phyloP scores from a whole-genome alignment of 2,797 vertebrate species.

The Semotilus atromaculatus region DNA sequence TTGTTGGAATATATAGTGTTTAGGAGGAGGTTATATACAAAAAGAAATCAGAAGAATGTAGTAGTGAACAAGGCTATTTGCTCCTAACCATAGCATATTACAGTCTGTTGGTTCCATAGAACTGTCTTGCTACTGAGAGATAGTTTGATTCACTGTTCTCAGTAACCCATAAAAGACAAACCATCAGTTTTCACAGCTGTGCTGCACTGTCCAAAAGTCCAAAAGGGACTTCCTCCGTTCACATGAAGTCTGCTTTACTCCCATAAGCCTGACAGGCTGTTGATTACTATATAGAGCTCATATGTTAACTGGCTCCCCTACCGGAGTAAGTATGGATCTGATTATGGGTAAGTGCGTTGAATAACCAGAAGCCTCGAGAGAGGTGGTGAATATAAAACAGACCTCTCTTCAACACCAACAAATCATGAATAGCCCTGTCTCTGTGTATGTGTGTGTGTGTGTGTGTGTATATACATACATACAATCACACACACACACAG shows the following conservation, averaged over 20 bases:
- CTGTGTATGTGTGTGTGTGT: neutral
- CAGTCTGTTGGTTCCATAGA: neutral
- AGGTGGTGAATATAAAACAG: constrained; percentile 75
- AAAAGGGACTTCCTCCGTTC: constrained; percentile 17
- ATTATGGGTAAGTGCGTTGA: constrained; percentile 69
- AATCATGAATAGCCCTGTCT: constrained; percentile 68
- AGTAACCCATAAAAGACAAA: constrained; percentile 63
- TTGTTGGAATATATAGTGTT: neutral
- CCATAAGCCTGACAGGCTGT: constrained; percentile 61
- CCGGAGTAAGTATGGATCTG: constrained; percentile 73
- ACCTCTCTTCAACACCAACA: constrained; percentile 68
- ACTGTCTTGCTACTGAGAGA: constrained; percentile 11
- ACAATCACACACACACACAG: too few species aligned
- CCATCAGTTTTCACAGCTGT: constrained; percentile 62
- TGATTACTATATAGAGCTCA: constrained; percentile 50
- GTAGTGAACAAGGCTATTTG: neutral
- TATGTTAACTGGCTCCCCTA: constrained; percentile 61
- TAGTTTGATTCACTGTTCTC: constrained; percentile 55
- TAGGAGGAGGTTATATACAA: neutral
- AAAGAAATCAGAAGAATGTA: neutral
- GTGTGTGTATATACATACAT: too few species aligned
- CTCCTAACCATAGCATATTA: neutral
- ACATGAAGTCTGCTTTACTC: constrained; percentile 29
- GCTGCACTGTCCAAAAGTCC: constrained; percentile 49
- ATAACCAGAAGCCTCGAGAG: constrained; percentile 70